These are phyloP conservation scores for Amphiprion ocellaris DNA, from an alignment of 2,113 vertebrate genomes.

Conservation along the genomic window DNA sequence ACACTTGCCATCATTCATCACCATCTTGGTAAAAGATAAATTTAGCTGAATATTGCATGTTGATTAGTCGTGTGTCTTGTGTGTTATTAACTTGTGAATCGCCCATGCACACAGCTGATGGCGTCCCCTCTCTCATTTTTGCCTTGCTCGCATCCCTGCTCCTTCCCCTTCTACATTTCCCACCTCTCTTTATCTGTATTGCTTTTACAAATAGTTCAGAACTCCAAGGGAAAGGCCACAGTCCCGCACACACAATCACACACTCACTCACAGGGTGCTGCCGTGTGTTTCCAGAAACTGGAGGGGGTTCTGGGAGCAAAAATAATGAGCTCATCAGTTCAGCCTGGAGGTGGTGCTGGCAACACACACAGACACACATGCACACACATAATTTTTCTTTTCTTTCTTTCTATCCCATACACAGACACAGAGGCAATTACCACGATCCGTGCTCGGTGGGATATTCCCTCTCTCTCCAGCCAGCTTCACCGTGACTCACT, in stretches of 20 bases:
- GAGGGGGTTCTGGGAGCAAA: constrained; percentile 78
- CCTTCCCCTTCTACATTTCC: constrained; percentile 26
- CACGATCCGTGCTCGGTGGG: constrained; percentile 69
- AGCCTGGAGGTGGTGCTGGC: constrained; percentile 73
- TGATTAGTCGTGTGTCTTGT: constrained; percentile 14
- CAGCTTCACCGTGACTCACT: constrained; percentile 66
- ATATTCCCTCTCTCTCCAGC: constrained; percentile 72
- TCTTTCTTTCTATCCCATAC: constrained; percentile 65
- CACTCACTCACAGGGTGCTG: constrained; percentile 46
- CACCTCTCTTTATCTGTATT: constrained; percentile 56
- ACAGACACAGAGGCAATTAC: constrained; percentile 80
- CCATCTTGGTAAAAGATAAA: background rate
- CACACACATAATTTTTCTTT: constrained; percentile 65
- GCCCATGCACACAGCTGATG: background rate
- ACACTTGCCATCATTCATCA: constrained; percentile 1
- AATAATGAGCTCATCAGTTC: constrained; percentile 85
- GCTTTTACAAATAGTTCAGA: constrained; percentile 70
- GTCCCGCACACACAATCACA: constrained; percentile 6
- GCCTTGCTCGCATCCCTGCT: constrained; percentile 3
- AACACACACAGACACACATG: constrained; percentile 58
- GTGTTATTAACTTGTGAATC: constrained; percentile 1
- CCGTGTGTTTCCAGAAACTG: constrained; percentile 63
- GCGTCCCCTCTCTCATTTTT: background rate
- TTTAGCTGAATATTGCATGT: background rate
- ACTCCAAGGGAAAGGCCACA: constrained; percentile 65